phyloP scores from a whole-genome alignment of 2,113 vertebrate genomes.

The Rhynchopsitta pachyrhyncha region DNA sequence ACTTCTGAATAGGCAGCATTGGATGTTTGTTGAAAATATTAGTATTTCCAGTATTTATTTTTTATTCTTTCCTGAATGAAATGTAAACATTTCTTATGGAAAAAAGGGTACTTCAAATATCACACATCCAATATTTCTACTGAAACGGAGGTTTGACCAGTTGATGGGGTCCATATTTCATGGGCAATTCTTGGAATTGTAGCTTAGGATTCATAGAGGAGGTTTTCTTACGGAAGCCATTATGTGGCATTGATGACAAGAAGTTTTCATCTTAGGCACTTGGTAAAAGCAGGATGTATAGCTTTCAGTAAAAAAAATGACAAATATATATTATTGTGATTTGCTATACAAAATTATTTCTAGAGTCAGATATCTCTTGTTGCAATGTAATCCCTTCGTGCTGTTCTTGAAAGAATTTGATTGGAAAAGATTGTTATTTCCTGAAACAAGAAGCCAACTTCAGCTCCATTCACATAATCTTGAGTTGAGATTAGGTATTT shows the following conservation, averaged over 20 bases:
- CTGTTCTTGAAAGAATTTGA: neutral
- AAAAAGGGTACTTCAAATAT: neutral
- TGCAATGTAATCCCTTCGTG: neutral
- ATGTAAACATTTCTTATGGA: neutral
- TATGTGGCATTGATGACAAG: neutral
- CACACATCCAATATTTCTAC: neutral
- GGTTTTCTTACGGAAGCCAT: neutral
- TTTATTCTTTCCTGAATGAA: neutral
- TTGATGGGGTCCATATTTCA: neutral
- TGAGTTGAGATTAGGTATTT: neutral
- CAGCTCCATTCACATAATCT: neutral
- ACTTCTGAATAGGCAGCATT: neutral
- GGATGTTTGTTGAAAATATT: neutral
- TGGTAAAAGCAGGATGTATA: neutral
- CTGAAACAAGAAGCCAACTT: neutral
- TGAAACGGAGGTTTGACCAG: neutral
- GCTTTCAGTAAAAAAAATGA: neutral
- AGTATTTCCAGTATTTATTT: neutral
- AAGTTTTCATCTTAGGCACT: neutral
- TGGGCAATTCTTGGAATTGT: neutral
- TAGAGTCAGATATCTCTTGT: neutral
- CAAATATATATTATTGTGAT: fast-evolving
- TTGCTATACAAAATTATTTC: neutral
- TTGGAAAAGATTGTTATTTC: neutral
- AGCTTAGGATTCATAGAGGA: neutral